Base-by-base conservation (phyloP, 2,797 vertebrate genomes). In the Percopsis omiscomaycus region DNA sequence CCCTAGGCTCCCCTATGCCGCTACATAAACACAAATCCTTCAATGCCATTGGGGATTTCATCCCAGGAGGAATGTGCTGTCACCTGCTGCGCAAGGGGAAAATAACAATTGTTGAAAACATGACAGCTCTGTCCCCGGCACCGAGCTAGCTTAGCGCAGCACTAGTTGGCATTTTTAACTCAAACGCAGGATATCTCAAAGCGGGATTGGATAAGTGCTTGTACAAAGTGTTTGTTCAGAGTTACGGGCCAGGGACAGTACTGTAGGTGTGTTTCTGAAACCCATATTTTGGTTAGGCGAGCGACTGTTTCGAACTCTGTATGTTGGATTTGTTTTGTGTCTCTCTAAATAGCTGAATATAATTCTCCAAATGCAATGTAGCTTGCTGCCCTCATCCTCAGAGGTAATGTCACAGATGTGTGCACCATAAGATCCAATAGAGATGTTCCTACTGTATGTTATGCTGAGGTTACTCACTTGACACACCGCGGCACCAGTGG, bases 61-160 rank as follows among this genome's bases (percentile, higher is more conserved):
- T 84, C 86, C 91, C 88, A 80, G 75, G 75, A 85, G 89, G 86
- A 85, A 86, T 82, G 71, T 27, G 51, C 69, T 79, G 80, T 87
- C 87, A 89, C 83, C 87, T 86, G 84, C 87, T 79, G 77, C 68
- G 82, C 77, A 79, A 73, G 59, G 79, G 84, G 83, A 88, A 90
- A 90, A 91, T 87, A 90, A 88, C 88, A 88, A 80, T 75, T 61
- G 81, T 70, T 4, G 66, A 84, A 86, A 89, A 83, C 83, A 86
- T 78, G 86, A 83, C 84, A 80, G 75, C 73, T 77, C 57, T 22
- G 56, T 82, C 69, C 74, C 57, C 69, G 56, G 63, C 69, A 61
- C 62, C 63, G 10, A 28, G 64, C 68, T 78, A 62, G 68, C 63
- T 68, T 75, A 73, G 73, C 65, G 61, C 68, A 80, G 71, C 64